Conservation (phyloP, 2,888 invertebrate species). For the Brachypterus glaber region DNA sequence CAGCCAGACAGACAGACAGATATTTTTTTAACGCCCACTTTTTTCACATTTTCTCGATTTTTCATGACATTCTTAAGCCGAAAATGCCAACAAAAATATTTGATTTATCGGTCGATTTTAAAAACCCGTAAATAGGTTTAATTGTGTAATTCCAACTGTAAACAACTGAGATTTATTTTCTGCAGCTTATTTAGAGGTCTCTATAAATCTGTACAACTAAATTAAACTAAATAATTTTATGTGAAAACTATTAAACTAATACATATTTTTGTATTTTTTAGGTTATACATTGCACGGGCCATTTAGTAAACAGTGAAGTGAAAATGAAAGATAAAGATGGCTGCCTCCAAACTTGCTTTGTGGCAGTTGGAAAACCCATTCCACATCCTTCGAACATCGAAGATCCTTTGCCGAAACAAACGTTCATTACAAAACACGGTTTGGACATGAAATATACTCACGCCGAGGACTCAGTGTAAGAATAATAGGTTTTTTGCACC, state of each 20-base stretch:
- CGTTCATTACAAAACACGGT: constrained; percentile 84
- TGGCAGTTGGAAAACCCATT: constrained; percentile 72
- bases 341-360: constrained; percentile 44
- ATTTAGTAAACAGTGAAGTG: constrained; percentile 47
- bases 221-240: constrained; percentile 4
- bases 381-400: constrained; percentile 89
- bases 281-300: constrained; percentile 85
- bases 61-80: too few relatives aligned
- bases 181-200: constrained; percentile 2
- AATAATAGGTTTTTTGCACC: too few relatives aligned
- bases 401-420: constrained; percentile 76
- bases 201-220: constrained; percentile 1
- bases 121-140: too few relatives aligned
- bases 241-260: constrained; percentile 5
- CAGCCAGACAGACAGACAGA: too few relatives aligned
- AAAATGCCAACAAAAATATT: too few relatives aligned
- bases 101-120: too few relatives aligned
- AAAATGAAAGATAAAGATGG: constrained; percentile 30
- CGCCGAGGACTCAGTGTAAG: constrained; percentile 81
- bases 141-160: too few relatives aligned
- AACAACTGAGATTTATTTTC: too few relatives aligned
- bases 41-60: too few relatives aligned
- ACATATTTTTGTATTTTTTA: constrained; percentile 37
- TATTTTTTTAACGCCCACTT: too few relatives aligned
- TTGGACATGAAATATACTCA: constrained; percentile 93